These are phyloP conservation scores for Labrus mixtus DNA, from an alignment of 2,113 vertebrate genomes.

Conservation along the genomic window DNA sequence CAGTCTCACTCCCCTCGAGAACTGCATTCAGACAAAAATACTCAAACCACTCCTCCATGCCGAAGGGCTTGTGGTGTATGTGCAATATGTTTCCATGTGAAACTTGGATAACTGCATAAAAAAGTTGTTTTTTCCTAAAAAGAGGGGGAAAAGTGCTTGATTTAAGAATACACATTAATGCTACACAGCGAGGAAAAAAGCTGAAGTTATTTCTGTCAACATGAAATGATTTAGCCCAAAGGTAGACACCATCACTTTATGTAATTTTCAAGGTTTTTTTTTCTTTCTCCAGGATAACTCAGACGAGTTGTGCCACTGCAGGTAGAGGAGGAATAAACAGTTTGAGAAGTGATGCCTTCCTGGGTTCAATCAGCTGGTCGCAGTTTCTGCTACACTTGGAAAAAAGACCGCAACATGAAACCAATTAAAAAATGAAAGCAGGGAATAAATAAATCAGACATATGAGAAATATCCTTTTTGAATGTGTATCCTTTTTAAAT, in stretches of 20 bases:
- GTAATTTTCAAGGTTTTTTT: conserved; percentile 27
- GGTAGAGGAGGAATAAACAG: conserved; percentile 6
- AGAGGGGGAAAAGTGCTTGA: conserved; percentile 20
- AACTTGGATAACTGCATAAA: conserved; percentile 45
- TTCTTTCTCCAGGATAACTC: conserved; percentile 16
- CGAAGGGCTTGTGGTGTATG: conserved; percentile 19
- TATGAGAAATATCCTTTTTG: no score
- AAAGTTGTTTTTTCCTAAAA: conserved; percentile 11
- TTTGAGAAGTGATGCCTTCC: background rate
- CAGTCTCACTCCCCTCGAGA: conserved; percentile 57
- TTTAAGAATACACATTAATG: conserved; percentile 38
- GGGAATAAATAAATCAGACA: background rate
- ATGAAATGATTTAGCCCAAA: conserved; percentile 44
- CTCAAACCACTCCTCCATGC: conserved; percentile 39
- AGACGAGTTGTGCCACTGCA: background rate
- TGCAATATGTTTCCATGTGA: conserved; percentile 24
- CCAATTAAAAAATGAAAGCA: background rate
- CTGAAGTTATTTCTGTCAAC: conserved; percentile 41
- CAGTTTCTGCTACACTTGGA: background rate
- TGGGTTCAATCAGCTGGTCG: background rate
- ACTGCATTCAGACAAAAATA: conserved; percentile 71
- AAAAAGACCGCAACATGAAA: background rate
- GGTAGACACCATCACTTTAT: conserved; percentile 25
- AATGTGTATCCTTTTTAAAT: no score
- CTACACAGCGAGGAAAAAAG: conserved; percentile 9